Base-by-base conservation (phyloP, 2,113 vertebrate genomes). In the Macroglossus sobrinus region DNA sequence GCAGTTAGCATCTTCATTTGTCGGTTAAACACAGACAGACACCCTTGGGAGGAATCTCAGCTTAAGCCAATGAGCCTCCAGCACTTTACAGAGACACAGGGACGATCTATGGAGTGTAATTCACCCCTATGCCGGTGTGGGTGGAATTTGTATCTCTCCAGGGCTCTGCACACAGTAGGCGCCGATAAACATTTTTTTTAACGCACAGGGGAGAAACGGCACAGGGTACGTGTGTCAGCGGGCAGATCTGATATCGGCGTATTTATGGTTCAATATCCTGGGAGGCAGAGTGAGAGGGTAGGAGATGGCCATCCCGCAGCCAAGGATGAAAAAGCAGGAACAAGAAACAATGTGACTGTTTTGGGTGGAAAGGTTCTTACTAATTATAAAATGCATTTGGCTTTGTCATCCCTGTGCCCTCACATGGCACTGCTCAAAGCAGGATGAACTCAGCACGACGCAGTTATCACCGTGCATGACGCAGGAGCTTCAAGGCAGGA, bases 371-470 rank as follows among this genome's bases (percentile, higher is more conserved):
- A 40, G 53, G 38, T 11, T 72, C 61, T 81, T 43, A 9, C 57
- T 28, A 22, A 50, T 40, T 2, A 2, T 6, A 12, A 6, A 15
- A 10, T 2, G 21, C 18, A 1, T 35, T 7, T n/a, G 35, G 16
- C 55, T 80, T 21, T 13, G 40, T 33, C 66, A 11, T 5, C 72
- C 15, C 18, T 3, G 24, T 3, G 55, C 14, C 59, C 72, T 35
- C 76, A 8, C 40, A 0, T 0, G 28, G 57, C 19, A 1, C 18
- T 35, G 45, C 79, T 69, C 10, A 14, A 92, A 40, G 63, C 5
- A 18, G 82, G 50, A 59, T 0, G 14, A 50, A 47, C 47, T 5
- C 40, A 11, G 0, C 2, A 0, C 1, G 0, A 3, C 0, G 0
- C 19, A 2, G 69, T 18, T 28, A 28, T 7, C 84, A 30, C 2